Evolutionary conservation across 2,113 vertebrate genomes (phyloP), one percentile per base, ranked within the genome.

Genomic region (Apeltes quadracus): DNA sequence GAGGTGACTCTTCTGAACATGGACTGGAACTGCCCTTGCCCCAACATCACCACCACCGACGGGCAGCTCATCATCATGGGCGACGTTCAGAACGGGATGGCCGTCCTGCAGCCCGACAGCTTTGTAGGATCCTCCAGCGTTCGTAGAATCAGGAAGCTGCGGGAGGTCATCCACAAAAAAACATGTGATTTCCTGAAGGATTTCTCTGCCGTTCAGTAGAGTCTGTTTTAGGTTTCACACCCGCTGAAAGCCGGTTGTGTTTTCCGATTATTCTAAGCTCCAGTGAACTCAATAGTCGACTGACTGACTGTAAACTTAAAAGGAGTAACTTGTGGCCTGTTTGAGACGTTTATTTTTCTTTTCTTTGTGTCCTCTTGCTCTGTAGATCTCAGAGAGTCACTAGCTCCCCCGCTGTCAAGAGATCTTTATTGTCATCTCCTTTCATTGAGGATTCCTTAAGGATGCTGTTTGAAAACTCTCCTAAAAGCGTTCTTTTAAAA

Each of bases 11-110:
- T 99, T 56, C 90, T 98, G 27, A 97, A 97, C 69, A 94, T 98
- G 91, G 96, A 99, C 93, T 97, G 97, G 96, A 94, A 93, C 83
- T 99, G 98, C 82, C 98, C 98, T 0, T 99, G 98, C 76, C 97
- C 97, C 81, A 98, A 99, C 1, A 93, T 99, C 89, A 98, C 97
- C 0, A 87, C 83, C 0, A 92, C 92, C 8, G 94, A 95, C 1
- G 93, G 92, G 2, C 96, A 95, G 51, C 95, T 99, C 61, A 95
- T 99, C 88, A 95, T 99, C 89, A 99, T 99, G 98, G 98, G 98
- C 0, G 95, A 99, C 0, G 98, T 97, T 63, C 95, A 97, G 23
- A 96, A 96, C 0, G 98, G 98, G 48, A 99, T 99, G 98, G 98
- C 98, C 0, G 88, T 96, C 54, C 93, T 99, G 10, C 94, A 96